Evolutionary conservation across 2,888 invertebrate species (phyloP), one percentile per base, ranked within the genome.

Genomic region (Galerucella calmariensis): DNA sequence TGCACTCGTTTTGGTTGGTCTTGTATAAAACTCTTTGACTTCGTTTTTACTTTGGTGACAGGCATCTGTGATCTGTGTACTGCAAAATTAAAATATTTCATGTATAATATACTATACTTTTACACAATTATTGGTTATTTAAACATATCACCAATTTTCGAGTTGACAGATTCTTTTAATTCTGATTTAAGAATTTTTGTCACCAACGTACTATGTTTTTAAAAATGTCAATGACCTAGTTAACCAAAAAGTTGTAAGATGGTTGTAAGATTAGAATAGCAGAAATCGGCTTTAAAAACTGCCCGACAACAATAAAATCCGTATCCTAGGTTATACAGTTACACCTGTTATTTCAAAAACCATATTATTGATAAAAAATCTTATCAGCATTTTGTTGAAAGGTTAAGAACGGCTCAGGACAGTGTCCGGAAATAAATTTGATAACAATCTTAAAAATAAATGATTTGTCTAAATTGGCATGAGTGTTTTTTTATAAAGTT

Each of bases 1-100:
- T 95, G 95, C 79, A 95, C 95, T 90, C 95, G 94, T 91, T 95
- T 95, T 79, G 95, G 95, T 88, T 95, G 95, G 90, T 94, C 70
- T 65, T 75, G 76, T 70, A 78, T 62, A 48, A 70, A 94, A 83
- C 94, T 94, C 86, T 94, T 89, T 79, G 92, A 92, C 87, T 95
- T 95, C 84, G 90, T 90, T 89, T 93, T 92, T 79, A 93, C 92
- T 90, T 95, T 95, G 90, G 95, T 95, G 86, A 92, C 92, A 76
- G 91, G 94, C 86, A 91, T 92, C 87, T 93, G 90, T 85, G 90
- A 89, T 81, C 89, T 88, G 82, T 86, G 86, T 74, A 86, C 88
- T 88, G 84, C 71, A 84, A 85, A 77, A 75, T 71, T 48, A 63
- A 48, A 68, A 69, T 61, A 62, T 12, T 20, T 16, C 16, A 41